Evolutionary conservation across 2,113 vertebrate species (phyloP).

Genomic region (Dicentrarchus labrax): DNA sequence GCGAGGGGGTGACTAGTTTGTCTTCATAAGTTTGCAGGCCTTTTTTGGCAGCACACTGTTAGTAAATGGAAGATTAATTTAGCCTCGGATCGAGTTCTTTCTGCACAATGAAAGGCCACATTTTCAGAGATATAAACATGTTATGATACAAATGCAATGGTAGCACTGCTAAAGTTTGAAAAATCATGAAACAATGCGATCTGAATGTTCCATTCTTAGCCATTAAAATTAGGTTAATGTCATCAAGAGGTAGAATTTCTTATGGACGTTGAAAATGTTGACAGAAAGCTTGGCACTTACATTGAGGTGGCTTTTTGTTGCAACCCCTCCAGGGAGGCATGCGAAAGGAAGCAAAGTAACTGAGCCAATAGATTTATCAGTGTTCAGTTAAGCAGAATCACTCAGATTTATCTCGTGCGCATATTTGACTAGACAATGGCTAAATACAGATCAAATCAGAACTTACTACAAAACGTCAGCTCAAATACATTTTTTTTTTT

Average conservation of each 20-base stretch:
- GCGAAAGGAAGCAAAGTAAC: conserved; percentile 23
- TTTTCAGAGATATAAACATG: conserved; percentile 10
- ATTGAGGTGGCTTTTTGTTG: conserved; percentile 27
- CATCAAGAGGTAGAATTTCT: conserved; percentile 74
- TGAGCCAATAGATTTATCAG: conserved; percentile 11
- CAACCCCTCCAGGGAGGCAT: background rate
- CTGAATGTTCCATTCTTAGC: conserved; percentile 28
- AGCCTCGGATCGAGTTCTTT: conserved; percentile 1
- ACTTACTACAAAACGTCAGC: conserved; percentile 48
- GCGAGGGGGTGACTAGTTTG: conserved; percentile 24
- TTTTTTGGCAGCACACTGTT: background rate
- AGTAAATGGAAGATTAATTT: background rate
- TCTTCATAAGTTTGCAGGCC: background rate
- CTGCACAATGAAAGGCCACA: background rate
- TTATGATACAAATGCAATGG: background rate
- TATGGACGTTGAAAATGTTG: conserved; percentile 5
- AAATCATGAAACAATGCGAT: conserved; percentile 29
- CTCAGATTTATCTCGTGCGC: conserved; percentile 28
- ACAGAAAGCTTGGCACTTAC: conserved; percentile 33
- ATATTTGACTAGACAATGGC: conserved; percentile 46
- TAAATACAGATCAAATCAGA: conserved; percentile 55
- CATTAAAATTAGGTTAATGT: conserved; percentile 38
- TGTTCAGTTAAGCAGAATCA: conserved; percentile 39
- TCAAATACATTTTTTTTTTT: conserved; percentile 24
- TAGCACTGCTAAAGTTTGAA: conserved; percentile 12